Conservation (phyloP, 2,888 invertebrate species). For the Lacanobia oleracea region DNA sequence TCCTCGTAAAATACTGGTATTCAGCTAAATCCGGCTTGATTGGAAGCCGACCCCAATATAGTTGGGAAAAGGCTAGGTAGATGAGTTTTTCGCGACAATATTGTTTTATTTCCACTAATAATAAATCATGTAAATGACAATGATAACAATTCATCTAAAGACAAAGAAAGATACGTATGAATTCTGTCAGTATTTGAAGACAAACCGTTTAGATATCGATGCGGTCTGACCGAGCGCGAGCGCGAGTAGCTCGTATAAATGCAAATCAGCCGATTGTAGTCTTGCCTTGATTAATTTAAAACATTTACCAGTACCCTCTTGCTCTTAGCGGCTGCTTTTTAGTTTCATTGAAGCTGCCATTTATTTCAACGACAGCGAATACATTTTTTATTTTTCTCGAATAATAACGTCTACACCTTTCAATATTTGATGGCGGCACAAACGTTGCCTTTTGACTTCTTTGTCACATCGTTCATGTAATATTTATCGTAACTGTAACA, state of each 20-base stretch:
- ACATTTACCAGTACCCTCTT: constrained; percentile 77
- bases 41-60: too few relatives aligned
- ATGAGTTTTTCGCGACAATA: too few relatives aligned
- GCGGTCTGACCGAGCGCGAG: constrained; percentile 75
- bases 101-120: neutral
- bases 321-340: constrained; percentile 68
- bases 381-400: constrained; percentile 48
- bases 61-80: too few relatives aligned
- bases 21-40: too few relatives aligned
- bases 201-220: constrained; percentile 76
- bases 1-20: too few relatives aligned
- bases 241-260: constrained; percentile 82
- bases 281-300: constrained; percentile 83
- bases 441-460: constrained; percentile 80
- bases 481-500: constrained; percentile 87
- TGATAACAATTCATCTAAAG: neutral
- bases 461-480: constrained; percentile 86
- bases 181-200: constrained; percentile 64
- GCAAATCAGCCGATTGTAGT: constrained; percentile 84
- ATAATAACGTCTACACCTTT: constrained; percentile 58
- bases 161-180: constrained; percentile 62
- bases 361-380: constrained; percentile 38
- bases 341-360: constrained; percentile 63
- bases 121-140: too few relatives aligned
- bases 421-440: constrained; percentile 78